Base-by-base conservation (phyloP, 2,113 vertebrate genomes). In the Apteryx mantelli region DNA sequence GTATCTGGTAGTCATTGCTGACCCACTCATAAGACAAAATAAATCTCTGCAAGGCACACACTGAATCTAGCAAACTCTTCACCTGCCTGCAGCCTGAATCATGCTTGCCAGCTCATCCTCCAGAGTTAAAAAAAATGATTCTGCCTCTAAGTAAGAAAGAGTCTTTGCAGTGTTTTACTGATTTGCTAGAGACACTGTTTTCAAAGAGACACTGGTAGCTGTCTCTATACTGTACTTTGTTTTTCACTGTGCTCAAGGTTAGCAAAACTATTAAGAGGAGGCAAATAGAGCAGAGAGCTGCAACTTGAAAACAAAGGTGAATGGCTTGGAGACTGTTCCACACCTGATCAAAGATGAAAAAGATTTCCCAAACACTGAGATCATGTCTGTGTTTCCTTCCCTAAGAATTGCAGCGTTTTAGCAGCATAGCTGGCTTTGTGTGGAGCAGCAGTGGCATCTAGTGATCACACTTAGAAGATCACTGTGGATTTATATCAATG, bases 381-480 rank as follows among this genome's bases (percentile, higher is more conserved):
- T 38, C 8, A 2, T 0, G 7, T 15, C 32, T 13, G 4, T 3
- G 4, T 20, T 34, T 63, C 38, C 48, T 22, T 26, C 40, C 34
- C 0, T 40, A 9, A 14, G 30, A 44, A 6, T 1, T 13, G 71
- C 63, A 58, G 64, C 22, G 32, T 26, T 69, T 14, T 4, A 21
- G 38, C 52, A 6, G 73, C 18, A 1, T 1, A 0, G 25, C 1
- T 26, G 68, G 13, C 14, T 73, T 80, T 93, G 28, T 20, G 0
- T 75, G 92, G 96, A 88, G 81, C 98, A 95, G 93, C 82, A 98
- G 91, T 77, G 98, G 28, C 98, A 98, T 71, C 98, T 98, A 97
- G 97, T 88, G 98, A 95, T 84, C 2, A 3, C 2, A 0, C 3
- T 4, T 1, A 13, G 83, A 84, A 77, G 30, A 71, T 52, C 65